Evolutionary conservation across 2,797 vertebrate species (phyloP).

Genomic region (Tragopan temminckii): DNA sequence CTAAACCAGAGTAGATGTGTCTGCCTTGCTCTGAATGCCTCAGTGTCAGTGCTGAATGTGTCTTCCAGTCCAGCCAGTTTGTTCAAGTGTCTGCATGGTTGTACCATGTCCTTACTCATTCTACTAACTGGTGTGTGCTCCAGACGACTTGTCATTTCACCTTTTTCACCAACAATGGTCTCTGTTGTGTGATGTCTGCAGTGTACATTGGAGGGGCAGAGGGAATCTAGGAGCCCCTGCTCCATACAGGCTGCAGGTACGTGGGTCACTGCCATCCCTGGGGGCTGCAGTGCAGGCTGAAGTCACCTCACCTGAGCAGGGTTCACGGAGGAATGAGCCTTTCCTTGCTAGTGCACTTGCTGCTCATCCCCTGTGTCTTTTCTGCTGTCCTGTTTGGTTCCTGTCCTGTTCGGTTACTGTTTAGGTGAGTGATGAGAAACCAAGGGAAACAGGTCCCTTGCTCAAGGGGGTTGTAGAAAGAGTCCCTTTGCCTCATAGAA

Average conservation of each 20-base stretch:
- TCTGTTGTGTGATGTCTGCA: not conserved
- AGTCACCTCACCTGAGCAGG: not conserved
- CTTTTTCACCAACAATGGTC: not conserved
- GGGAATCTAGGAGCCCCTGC: not conserved
- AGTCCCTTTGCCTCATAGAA: not conserved
- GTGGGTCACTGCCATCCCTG: not conserved
- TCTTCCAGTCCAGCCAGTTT: not conserved
- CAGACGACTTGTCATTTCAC: not conserved
- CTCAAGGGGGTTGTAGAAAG: not conserved
- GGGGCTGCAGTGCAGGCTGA: not conserved
- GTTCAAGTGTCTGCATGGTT: constrained; percentile 18
- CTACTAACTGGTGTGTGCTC: constrained; percentile 8
- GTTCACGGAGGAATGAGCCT: not conserved
- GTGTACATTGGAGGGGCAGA: not conserved
- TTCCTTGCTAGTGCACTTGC: not conserved
- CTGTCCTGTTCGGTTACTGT: not conserved
- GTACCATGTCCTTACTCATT: not conserved
- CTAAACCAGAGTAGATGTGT: fast-evolving
- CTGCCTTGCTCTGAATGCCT: not conserved
- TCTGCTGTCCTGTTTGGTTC: constrained; percentile 15
- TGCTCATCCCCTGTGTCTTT: not conserved
- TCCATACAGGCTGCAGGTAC: not conserved
- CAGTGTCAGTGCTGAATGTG: not conserved
- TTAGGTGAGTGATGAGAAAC: not conserved
- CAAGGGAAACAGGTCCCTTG: not conserved